phyloP scores from a whole-genome alignment of 2,888 invertebrate species.

The Arctia plantaginis region DNA sequence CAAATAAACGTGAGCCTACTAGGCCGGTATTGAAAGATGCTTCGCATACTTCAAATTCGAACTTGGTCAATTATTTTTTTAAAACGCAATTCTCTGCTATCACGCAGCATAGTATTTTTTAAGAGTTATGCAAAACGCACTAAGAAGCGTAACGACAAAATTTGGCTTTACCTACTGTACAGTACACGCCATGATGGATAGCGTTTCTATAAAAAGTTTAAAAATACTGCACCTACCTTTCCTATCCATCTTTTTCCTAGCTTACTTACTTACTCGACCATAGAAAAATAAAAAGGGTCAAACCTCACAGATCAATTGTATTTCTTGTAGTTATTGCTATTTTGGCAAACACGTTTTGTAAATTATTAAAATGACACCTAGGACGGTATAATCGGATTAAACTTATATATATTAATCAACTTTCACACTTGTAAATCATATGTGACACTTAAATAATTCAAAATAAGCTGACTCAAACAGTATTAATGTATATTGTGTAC shows the following conservation, averaged over 20 bases:
- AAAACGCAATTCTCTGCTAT: neutral
- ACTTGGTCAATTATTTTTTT: no score
- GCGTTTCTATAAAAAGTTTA: neutral
- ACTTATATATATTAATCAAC: conserved; percentile 3
- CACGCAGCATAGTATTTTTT: neutral
- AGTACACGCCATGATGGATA: neutral
- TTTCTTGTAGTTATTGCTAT: no score
- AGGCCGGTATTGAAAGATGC: neutral
- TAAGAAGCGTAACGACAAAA: neutral
- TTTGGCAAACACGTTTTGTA: no score
- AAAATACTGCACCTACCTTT: neutral
- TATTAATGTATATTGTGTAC: conserved; percentile 11
- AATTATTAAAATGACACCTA: no score
- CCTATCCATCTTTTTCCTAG: neutral
- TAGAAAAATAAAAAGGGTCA: neutral
- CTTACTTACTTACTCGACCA: neutral
- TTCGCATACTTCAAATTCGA: no score
- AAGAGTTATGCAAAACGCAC: neutral
- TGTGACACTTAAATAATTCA: conserved; percentile 39
- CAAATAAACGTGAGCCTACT: neutral
- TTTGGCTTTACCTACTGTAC: neutral
- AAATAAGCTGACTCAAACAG: conserved; percentile 41
- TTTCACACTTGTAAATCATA: conserved; percentile 20
- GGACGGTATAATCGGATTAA: neutral
- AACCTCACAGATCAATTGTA: no score